These are phyloP conservation scores for Capreolus pygargus DNA, from an alignment of 2,113 vertebrate species.

Conservation along the genomic window DNA sequence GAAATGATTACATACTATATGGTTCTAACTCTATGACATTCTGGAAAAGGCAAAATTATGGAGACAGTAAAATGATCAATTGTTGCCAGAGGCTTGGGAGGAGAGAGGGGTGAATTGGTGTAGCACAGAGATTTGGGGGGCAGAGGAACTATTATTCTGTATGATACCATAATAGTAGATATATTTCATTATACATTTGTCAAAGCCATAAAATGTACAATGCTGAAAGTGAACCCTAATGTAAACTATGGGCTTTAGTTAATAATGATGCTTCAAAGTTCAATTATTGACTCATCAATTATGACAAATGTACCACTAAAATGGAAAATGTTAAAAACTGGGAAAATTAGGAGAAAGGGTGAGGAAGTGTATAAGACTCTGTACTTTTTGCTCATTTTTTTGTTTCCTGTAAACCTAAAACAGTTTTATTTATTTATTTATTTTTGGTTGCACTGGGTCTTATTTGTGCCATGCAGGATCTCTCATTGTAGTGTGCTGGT, in stretches of 20 bases:
- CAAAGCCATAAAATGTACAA: background rate
- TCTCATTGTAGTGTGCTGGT: background rate
- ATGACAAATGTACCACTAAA: background rate
- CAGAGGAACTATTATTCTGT: background rate
- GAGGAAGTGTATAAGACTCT: background rate
- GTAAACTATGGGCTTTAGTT: background rate
- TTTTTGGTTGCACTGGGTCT: background rate
- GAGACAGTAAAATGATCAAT: background rate
- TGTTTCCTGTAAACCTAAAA: background rate
- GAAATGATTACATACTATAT: background rate
- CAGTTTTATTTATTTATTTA: background rate
- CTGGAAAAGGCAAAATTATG: background rate
- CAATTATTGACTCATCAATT: background rate
- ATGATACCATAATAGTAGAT: background rate
- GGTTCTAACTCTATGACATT: background rate
- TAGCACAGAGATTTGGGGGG: background rate
- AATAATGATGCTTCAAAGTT: background rate
- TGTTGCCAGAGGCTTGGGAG: background rate
- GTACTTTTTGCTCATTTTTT: background rate
- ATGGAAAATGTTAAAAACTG: background rate
- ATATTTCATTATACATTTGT: background rate
- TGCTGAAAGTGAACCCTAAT: background rate
- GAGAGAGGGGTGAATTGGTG: background rate
- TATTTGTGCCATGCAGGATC: background rate
- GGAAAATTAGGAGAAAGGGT: background rate